Evolutionary conservation across 1,140 invertebrate genomes (phyloP), one percentile per base, ranked within the genome.

Genomic region (Bombus difficillimus): DNA sequence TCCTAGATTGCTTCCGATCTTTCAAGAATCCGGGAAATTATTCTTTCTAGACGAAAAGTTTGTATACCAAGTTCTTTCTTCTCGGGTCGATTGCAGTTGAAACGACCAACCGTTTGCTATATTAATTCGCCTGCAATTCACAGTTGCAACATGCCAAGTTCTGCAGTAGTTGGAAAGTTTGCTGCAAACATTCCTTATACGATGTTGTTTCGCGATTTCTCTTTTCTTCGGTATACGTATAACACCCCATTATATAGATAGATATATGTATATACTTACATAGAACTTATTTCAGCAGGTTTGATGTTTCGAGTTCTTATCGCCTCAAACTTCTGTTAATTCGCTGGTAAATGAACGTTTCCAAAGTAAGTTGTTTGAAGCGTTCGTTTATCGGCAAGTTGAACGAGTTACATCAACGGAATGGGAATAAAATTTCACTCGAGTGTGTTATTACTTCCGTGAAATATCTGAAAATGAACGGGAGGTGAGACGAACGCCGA

Each of bases 91-190:
- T 53, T 25, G 28, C 37, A 28, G 22, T 43, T 25, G 41, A 79
- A 79, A 34, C n/a, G n/a, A 28, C 12, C 22, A 5, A 32, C 32
- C 53, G 74, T 37, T 75, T n/a, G n/a, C 69, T 75, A 22, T 28
- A 68, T 62, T 83, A 83, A 83, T 68, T 83, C 81, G 13, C 8
- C 71, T 37, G 81, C 57, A 53, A 59, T 75, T 74, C 57, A 12
- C n/a, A 47, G n/a, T 32, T 64, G 43, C n/a, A 41, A 71, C 39
- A 82, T 13, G 15, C n/a, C 6, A 66, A 66, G 32, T 75, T 82
- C 25, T 32, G 57, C n/a, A n/a, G 57, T 32, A 64, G 34, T 32
- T 41, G 47, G 15, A n/a, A 53, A 76, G 25, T 75, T 68, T 37
- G 28, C 53, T n/a, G 53, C 32, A 22, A 74, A 37, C 72, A 22